Evolutionary conservation across 2,113 vertebrate species (phyloP), one percentile per base, ranked within the genome.

Genomic region (Athene noctua): DNA sequence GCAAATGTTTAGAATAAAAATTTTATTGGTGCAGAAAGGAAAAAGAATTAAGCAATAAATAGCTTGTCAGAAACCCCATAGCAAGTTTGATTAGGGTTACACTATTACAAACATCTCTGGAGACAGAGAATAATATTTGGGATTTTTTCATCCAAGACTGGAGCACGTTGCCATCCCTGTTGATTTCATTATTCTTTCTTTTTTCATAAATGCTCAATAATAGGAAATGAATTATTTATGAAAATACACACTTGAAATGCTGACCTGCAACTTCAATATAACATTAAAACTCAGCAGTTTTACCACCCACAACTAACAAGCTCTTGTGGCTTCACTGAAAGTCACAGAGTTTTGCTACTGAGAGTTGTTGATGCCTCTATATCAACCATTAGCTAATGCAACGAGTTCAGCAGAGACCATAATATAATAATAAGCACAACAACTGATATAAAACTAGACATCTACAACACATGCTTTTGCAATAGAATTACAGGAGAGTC

Each of bases 191-290:
- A 92, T 88, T 81, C 34, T 91, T 96, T 80, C 62, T 88, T 92
- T 79, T 92, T 90, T 96, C 87, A 61, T 91, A 94, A 92, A 86
- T 68, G 47, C 29, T 91, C 80, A 82, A 80, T 97, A 97, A 96
- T 88, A 88, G 25, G 68, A 26, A 72, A 82, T 95, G 40, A 96
- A 96, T 97, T 95, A 94, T 97, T 97, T 97, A 96, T 95, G 87
- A 96, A 90, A 61, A 74, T 22, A 74, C 13, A 62, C 34, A 29
- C 14, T 62, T 95, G 78, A 91, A 96, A 94, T 70, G 58, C 42
- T 95, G 79, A 92, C 66, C 77, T 88, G 49, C 12, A 85, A 21
- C 46, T 97, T 95, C 66, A 63, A 15, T 36, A 13, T 34, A 42
- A 6, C 38, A 32, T 80, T 94, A 75, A 68, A 97, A 80, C 86